Conservation (phyloP, 2,888 invertebrate species). For the Bruchidius siliquastri region DNA sequence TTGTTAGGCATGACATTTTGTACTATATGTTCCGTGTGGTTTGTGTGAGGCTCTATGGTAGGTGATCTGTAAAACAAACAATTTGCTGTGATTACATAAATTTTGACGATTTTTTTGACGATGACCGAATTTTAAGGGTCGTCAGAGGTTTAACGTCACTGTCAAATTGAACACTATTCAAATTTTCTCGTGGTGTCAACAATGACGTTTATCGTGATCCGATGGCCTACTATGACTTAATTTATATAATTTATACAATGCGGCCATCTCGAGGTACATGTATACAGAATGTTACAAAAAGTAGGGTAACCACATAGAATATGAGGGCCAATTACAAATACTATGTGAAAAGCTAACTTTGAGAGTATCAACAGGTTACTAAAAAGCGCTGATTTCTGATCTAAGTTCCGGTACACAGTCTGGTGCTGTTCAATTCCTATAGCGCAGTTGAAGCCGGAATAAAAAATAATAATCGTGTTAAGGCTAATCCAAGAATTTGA, state of each 20-base stretch:
- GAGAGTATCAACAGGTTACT: too few relatives aligned
- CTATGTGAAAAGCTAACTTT: too few relatives aligned
- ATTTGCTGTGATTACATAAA: not conserved
- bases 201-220: not conserved
- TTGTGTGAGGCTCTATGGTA: conserved; percentile 1
- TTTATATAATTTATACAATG: not conserved
- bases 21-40: not conserved
- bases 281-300: too few relatives aligned
- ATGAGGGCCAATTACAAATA: too few relatives aligned
- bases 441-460: too few relatives aligned
- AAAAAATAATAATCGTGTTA: too few relatives aligned
- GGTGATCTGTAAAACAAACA: not conserved
- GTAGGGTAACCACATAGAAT: too few relatives aligned
- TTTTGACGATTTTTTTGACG: not conserved
- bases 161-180: not conserved
- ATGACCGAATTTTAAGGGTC: not conserved
- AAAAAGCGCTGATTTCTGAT: too few relatives aligned
- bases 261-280: too few relatives aligned
- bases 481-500: too few relatives aligned
- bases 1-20: conserved; percentile 20
- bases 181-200: not conserved
- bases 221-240: not conserved
- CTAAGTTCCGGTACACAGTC: too few relatives aligned
- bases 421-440: too few relatives aligned
- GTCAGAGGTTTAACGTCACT: not conserved